Percentiles rank a stretch among this genome's conserved stretches.
These are phyloP conservation scores for Molossus molossus DNA, from an alignment of 2,797 vertebrate species.

Conservation along the genomic window DNA sequence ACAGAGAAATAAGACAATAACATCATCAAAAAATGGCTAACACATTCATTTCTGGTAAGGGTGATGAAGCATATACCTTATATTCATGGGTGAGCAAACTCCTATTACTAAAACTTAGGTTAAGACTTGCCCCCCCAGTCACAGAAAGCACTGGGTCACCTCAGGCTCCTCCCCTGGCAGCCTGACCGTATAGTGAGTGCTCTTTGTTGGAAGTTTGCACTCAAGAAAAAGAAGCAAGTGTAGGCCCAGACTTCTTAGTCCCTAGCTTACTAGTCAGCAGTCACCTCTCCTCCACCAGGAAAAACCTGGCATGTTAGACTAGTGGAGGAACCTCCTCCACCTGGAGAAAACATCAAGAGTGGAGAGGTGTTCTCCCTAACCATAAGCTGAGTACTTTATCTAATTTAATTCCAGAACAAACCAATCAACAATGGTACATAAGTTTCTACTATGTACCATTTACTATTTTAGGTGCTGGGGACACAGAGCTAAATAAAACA, in stretches of 20 bases:
- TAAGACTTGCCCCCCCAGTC: not conserved
- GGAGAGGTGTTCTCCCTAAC: not conserved
- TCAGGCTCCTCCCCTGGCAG: not conserved
- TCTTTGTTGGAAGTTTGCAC: not conserved
- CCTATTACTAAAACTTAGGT: not conserved
- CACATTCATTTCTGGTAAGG: not conserved
- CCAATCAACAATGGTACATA: not conserved
- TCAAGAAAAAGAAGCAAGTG: not conserved
- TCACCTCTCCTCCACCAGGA: not conserved
- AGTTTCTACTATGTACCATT: not conserved
- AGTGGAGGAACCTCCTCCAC: not conserved
- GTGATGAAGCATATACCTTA: not conserved
- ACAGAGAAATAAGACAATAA: not conserved
- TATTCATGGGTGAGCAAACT: not conserved
- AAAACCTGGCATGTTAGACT: not conserved
- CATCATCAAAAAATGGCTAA: not conserved
- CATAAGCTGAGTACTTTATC: not conserved
- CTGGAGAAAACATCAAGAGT: not conserved
- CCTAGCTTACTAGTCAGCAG: not conserved
- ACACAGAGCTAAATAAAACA: not conserved
- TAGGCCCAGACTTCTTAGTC: not conserved
- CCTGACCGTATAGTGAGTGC: not conserved
- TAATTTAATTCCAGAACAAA: constrained; percentile 16
- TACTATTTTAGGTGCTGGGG: not conserved
- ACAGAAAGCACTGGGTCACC: not conserved